A percentile compares a stretch with the other conserved stretches of the same genome.
Conservation (phyloP, 2,888 invertebrate species). For the Allophyes oxyacanthae region DNA sequence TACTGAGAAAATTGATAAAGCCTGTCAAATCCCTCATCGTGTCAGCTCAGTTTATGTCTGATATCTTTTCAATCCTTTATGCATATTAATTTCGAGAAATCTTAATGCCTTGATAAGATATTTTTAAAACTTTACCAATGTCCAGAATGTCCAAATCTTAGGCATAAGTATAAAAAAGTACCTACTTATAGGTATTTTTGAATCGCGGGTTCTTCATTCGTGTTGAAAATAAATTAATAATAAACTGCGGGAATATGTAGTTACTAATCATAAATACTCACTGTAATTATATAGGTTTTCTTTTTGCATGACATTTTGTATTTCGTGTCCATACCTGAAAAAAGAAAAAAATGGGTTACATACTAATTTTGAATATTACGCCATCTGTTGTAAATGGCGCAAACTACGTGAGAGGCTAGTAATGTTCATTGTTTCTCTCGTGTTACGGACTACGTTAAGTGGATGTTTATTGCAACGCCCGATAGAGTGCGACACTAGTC, state of each 20-base stretch:
- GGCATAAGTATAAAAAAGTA: no score
- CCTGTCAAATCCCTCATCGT: slow-evolving; percentile 39
- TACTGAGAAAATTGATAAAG: slow-evolving; percentile 41
- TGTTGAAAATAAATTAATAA: no score
- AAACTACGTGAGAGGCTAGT: slow-evolving; percentile 45
- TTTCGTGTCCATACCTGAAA: slow-evolving; percentile 56
- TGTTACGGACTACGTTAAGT: slow-evolving; percentile 5
- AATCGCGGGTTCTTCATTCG: no score
- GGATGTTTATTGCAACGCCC: slow-evolving; percentile 17
- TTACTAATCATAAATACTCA: neutral
- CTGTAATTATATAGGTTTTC: neutral
- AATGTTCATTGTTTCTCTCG: slow-evolving; percentile 28
- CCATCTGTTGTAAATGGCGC: slow-evolving; percentile 57
- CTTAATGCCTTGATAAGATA: slow-evolving; percentile 41
- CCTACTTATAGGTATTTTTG: no score
- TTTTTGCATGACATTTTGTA: neutral
- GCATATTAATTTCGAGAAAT: slow-evolving; percentile 32
- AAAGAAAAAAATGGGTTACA: slow-evolving; percentile 29
- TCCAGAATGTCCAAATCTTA: no score
- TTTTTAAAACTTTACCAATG: slow-evolving; percentile 13
- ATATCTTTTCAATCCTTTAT: slow-evolving; percentile 33
- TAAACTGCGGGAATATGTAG: no score
- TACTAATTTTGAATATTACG: slow-evolving; percentile 39
- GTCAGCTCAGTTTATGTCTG: slow-evolving; percentile 15
- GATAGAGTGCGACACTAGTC: slow-evolving; percentile 57